Percentiles rank a stretch among this genome's conserved stretches.
These are phyloP conservation scores for Pelodiscus sinensis DNA, from an alignment of 2,113 vertebrate species.

Conservation along the genomic window DNA sequence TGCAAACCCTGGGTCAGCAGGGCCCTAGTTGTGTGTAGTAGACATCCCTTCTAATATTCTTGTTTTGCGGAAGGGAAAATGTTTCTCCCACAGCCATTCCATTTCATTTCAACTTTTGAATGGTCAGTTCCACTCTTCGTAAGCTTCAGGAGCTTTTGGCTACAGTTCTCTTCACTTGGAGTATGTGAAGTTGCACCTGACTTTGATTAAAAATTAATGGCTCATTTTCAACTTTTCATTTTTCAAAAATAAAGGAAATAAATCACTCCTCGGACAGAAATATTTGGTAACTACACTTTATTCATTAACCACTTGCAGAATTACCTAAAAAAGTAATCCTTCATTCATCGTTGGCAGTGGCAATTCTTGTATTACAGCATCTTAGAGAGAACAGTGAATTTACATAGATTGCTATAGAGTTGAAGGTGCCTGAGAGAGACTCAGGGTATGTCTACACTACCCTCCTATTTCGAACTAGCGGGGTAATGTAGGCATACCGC, in stretches of 20 bases:
- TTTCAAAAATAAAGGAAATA: neutral
- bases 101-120: neutral
- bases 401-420: neutral
- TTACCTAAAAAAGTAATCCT: neutral
- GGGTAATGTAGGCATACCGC: too few relatives aligned
- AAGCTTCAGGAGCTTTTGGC: neutral
- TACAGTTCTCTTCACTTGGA: neutral
- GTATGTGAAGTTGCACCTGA: neutral
- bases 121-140: neutral
- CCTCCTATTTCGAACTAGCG: too few relatives aligned
- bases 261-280: neutral
- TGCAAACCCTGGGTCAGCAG: neutral
- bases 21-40: neutral
- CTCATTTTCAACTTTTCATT: neutral
- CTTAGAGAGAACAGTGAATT: neutral
- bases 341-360: neutral
- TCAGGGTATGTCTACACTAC: too few relatives aligned
- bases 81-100: neutral
- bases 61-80: neutral
- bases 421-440: neutral
- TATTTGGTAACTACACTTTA: neutral
- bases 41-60: neutral
- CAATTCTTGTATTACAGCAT: neutral
- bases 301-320: neutral
- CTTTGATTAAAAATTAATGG: neutral